A percentile compares a stretch with the other conserved stretches of the same genome.
Evolutionary conservation across 1,140 invertebrate species (phyloP).

Genomic region (Brachionus manjavacas): DNA sequence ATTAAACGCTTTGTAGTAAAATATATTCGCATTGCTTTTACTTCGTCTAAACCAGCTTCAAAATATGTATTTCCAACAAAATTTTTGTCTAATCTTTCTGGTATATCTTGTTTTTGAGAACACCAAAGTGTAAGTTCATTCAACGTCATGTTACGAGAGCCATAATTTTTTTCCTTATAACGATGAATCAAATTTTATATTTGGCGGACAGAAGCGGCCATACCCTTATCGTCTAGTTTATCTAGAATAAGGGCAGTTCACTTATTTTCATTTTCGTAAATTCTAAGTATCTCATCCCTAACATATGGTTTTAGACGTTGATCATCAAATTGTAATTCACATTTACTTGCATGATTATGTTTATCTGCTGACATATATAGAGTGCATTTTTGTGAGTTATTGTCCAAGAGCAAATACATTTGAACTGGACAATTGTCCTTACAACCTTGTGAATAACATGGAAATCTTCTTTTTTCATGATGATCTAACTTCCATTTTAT

Average conservation of each 20-base stretch:
- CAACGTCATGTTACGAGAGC: not conserved
- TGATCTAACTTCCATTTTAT: not conserved
- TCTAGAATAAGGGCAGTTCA: not conserved
- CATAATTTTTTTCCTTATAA: not conserved
- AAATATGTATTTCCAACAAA: not conserved
- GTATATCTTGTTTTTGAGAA: not conserved
- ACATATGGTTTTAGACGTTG: too few relatives aligned
- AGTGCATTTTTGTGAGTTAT: too few relatives aligned
- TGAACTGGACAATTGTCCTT: not conserved
- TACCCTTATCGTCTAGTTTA: not conserved
- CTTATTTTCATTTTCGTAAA: too few relatives aligned
- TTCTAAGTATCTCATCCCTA: too few relatives aligned
- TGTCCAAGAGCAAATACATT: not conserved
- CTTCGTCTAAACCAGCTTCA: not conserved
- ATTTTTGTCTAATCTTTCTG: not conserved
- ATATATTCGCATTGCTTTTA: not conserved
- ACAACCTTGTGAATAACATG: not conserved
- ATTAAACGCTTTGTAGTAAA: not conserved
- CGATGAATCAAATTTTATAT: not conserved
- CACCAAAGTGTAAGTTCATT: not conserved
- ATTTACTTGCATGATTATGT: too few relatives aligned
- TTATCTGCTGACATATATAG: too few relatives aligned
- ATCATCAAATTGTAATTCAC: not conserved
- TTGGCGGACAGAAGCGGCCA: not conserved
- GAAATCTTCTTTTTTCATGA: not conserved